phyloP scores from a whole-genome alignment of 2,888 invertebrate species.

The Drosophila prolongata region DNA sequence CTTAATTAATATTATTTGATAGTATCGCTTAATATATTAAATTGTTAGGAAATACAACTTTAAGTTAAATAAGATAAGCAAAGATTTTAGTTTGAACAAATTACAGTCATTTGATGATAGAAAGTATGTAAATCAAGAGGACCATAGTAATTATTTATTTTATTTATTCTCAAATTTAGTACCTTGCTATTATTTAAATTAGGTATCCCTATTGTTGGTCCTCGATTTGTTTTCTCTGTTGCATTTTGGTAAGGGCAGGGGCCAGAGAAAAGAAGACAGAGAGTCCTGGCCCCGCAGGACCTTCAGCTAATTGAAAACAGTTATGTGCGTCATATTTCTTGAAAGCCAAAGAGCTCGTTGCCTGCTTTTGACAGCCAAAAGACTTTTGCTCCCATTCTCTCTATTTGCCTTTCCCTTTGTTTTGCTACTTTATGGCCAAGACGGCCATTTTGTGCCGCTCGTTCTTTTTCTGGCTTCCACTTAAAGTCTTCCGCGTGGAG shows the following conservation, averaged over 20 bases:
- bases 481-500: constrained; percentile 47
- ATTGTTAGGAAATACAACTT: too few species aligned
- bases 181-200: too few species aligned
- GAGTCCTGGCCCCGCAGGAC: constrained; percentile 37
- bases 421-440: constrained; percentile 43
- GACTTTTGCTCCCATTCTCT: constrained; percentile 28
- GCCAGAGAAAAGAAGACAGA: constrained; percentile 12
- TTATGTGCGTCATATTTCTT: constrained; percentile 58
- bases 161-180: too few species aligned
- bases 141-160: too few species aligned
- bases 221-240: neutral
- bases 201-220: too few species aligned
- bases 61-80: too few species aligned
- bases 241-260: neutral
- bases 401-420: constrained; percentile 23
- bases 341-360: constrained; percentile 35
- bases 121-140: too few species aligned
- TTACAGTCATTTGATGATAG: too few species aligned
- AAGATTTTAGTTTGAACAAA: too few species aligned
- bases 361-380: constrained; percentile 51
- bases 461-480: constrained; percentile 12
- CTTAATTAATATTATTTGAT: too few species aligned
- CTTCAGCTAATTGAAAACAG: constrained; percentile 66
- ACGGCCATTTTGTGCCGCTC: constrained; percentile 66
- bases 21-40: too few species aligned